Evolutionary conservation across 2,113 vertebrate genomes (phyloP).

Genomic region (Lophura nycthemera): DNA sequence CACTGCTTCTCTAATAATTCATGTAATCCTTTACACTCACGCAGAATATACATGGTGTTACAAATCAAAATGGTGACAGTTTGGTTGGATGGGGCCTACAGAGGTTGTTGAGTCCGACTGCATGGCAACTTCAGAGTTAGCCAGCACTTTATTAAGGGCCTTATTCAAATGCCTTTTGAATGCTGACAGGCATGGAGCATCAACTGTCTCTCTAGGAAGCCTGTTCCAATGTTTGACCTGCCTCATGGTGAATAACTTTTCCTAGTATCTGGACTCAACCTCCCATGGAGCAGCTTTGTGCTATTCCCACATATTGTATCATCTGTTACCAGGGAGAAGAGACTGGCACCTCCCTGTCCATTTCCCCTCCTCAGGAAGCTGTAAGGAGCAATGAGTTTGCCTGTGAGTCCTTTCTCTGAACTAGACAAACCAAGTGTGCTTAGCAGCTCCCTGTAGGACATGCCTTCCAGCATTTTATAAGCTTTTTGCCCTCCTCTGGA

Average conservation of each 20-base stretch:
- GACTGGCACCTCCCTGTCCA: background rate
- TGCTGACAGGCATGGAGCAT: background rate
- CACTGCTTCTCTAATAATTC: background rate
- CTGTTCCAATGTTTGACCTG: background rate
- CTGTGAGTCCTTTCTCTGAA: background rate
- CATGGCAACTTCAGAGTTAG: background rate
- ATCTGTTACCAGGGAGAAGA: background rate
- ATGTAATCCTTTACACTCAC: background rate
- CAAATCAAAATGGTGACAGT: background rate
- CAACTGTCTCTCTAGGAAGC: background rate
- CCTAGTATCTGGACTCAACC: background rate
- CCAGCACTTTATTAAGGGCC: background rate
- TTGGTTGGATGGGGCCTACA: background rate
- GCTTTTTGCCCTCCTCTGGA: background rate
- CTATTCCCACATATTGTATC: background rate
- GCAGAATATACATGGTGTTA: background rate
- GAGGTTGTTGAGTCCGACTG: background rate
- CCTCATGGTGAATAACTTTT: background rate
- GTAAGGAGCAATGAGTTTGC: background rate
- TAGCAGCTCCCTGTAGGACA: background rate
- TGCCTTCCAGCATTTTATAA: background rate
- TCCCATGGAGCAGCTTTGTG: background rate
- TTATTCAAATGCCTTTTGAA: background rate
- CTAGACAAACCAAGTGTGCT: background rate
- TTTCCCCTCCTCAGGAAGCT: background rate